These are phyloP conservation scores for Nipponacmea schrenckii DNA, from an alignment of 2,888 invertebrate species.

Conservation along the genomic window DNA sequence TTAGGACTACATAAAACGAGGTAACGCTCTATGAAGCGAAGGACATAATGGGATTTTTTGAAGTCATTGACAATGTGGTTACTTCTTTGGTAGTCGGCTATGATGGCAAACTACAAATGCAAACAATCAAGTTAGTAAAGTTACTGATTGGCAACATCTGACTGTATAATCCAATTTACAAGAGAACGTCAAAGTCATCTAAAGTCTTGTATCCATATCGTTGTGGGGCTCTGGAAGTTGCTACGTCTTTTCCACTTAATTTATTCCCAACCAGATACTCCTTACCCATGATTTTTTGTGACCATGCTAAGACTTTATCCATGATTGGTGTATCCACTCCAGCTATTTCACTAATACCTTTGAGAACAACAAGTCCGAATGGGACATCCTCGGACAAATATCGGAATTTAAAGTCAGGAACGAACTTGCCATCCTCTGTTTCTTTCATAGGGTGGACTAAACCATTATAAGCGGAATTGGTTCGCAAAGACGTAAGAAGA, in stretches of 20 bases:
- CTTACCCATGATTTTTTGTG: slow-evolving; percentile 46
- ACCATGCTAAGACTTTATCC: slow-evolving; percentile 49
- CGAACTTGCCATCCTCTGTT: slow-evolving; percentile 37
- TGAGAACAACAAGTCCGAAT: slow-evolving; percentile 49
- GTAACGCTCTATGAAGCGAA: too few species aligned
- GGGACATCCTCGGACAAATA: slow-evolving; percentile 53
- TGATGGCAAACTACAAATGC: too few species aligned
- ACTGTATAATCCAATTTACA: not conserved
- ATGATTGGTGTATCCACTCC: slow-evolving; percentile 48
- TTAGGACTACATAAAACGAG: too few species aligned
- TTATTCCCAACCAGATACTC: slow-evolving; percentile 45
- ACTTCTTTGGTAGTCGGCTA: too few species aligned
- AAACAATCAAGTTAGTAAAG: too few species aligned
- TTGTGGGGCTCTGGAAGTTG: slow-evolving; percentile 46
- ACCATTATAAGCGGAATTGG: slow-evolving; percentile 50
- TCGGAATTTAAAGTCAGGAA: slow-evolving; percentile 51
- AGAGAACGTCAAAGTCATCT: slow-evolving; percentile 27
- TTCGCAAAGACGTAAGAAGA: slow-evolving; percentile 39
- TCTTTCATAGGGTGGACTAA: slow-evolving; percentile 48
- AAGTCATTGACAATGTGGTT: too few species aligned
- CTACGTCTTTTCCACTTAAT: slow-evolving; percentile 46
- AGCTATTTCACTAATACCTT: slow-evolving; percentile 48
- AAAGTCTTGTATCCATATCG: slow-evolving; percentile 47
- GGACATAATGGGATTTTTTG: too few species aligned
- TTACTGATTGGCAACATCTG: too few species aligned